Conservation (phyloP, 2,888 invertebrate species). For the Nephrotoma guestfalica region DNA sequence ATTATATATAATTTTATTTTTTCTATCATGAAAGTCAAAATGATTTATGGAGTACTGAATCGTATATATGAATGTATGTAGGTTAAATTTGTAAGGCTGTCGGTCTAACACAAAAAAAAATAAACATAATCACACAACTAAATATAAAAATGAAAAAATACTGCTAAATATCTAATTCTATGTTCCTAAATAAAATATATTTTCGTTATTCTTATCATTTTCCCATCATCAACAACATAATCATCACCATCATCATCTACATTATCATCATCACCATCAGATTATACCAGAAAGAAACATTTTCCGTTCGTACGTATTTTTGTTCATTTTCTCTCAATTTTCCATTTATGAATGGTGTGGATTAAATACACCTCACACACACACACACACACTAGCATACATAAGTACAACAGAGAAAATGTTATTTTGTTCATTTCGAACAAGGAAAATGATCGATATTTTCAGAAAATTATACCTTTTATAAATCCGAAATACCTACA, state of each 20-base stretch:
- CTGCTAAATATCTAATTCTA: not conserved
- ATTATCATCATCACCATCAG: not conserved
- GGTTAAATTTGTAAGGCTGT: too few species aligned
- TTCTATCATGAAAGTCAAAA: too few species aligned
- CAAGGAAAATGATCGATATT: not conserved
- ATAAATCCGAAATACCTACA: not conserved
- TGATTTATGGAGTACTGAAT: too few species aligned
- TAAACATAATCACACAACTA: not conserved
- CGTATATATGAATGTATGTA: too few species aligned
- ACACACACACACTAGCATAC: not conserved
- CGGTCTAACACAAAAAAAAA: not conserved
- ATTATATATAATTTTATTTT: too few species aligned
- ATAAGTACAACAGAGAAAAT: not conserved
- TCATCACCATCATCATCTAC: not conserved
- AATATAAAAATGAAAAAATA: not conserved
- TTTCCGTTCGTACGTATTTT: not conserved
- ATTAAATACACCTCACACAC: not conserved
- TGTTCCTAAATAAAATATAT: not conserved
- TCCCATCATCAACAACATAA: not conserved
- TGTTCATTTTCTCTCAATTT: not conserved
- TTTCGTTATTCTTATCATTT: not conserved
- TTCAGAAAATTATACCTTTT: not conserved
- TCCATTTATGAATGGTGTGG: not conserved
- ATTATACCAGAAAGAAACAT: not conserved
- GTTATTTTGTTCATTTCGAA: not conserved